These are phyloP conservation scores for Aurelia aurita complex sp. Pacific DNA, from an alignment of 30 jellyfish, hydroid and myxozoan species.

Conservation along the genomic window DNA sequence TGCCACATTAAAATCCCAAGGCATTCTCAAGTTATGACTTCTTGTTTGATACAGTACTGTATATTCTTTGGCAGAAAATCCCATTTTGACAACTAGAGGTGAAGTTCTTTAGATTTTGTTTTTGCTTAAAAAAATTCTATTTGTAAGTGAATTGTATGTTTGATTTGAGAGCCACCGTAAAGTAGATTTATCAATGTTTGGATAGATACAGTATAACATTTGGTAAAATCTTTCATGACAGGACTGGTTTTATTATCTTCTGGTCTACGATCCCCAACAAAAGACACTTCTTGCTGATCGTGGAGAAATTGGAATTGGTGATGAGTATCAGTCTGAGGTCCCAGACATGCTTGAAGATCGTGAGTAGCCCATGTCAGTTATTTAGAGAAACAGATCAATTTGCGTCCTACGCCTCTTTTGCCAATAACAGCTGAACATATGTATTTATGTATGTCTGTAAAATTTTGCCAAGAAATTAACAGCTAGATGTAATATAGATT, in stretches of 20 bases:
- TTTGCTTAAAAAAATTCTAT: background rate
- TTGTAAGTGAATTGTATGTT: background rate
- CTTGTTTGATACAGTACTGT: too few species aligned
- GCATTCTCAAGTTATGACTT: too few species aligned
- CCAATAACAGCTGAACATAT: too few species aligned
- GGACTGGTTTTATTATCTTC: constrained; percentile 96
- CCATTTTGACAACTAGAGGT: background rate
- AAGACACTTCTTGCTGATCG: constrained; percentile 97
- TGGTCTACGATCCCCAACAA: constrained; percentile 99
- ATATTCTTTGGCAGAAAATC: too few species aligned
- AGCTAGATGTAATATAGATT: too few species aligned
- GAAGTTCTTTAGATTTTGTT: background rate
- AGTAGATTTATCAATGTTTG: too few species aligned
- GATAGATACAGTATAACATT: background rate
- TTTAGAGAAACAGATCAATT: too few species aligned
- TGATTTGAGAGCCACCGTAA: too few species aligned
- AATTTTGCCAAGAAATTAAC: too few species aligned
- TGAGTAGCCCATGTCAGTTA: constrained; percentile 6
- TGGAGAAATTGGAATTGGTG: constrained; percentile 98
- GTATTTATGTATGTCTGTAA: too few species aligned
- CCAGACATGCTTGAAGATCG: constrained; percentile 65
- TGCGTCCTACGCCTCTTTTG: too few species aligned
- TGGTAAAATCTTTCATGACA: background rate
- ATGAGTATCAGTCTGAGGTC: constrained; percentile 89
- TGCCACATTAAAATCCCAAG: too few species aligned